Evolutionary conservation across 2,888 invertebrate species (phyloP), one percentile per base, ranked within the genome.

Genomic region (Prosapia bicincta): DNA sequence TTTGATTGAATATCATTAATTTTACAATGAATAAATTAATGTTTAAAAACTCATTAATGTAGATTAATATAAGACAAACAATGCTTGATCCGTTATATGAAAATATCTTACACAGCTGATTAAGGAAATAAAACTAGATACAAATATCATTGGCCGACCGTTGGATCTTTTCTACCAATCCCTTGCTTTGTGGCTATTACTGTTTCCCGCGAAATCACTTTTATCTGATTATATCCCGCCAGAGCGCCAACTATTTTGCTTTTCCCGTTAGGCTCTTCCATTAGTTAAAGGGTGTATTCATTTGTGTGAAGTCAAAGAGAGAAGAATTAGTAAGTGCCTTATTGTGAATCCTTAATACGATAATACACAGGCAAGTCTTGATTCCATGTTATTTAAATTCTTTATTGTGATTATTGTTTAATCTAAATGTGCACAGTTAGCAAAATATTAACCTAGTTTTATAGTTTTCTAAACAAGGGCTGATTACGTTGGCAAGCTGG

Each of bases 201-300:
- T 20, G 20, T 20, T 26, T 67, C 73, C 73, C 73, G 73, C 73
- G 73, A 73, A 73, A 38, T 32, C 24, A n/a, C 32, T 25, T 25
- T 24, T 43, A 10, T 15, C 54, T 30, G 28, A 30, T 10, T 9
- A 38, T 67, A 68, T 68, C 26, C 73, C 73, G 73, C 73, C 73
- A 73, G 67, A 43, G 73, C 73, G 73, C 68, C 73, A 73, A 73
- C 26, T 54, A 54, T 54, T 54, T 54, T 54, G 54, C 54, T 54
- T n/a, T 54, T 20, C 20, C 54, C 15, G 38, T 15, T 15, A 13
- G 15, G 15, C 7, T 6, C 2, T n/a, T 54, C 20, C 54, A 54
- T n/a, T n/a, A 54, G 20, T 2, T n/a, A 54, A 54, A 54, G 54
- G 54, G 54, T 54, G n/a, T 20, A 54, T 54, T 54, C 20, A 3